Evolutionary conservation across 2,113 vertebrate genomes (phyloP).

Genomic region (Ciconia boyciana): DNA sequence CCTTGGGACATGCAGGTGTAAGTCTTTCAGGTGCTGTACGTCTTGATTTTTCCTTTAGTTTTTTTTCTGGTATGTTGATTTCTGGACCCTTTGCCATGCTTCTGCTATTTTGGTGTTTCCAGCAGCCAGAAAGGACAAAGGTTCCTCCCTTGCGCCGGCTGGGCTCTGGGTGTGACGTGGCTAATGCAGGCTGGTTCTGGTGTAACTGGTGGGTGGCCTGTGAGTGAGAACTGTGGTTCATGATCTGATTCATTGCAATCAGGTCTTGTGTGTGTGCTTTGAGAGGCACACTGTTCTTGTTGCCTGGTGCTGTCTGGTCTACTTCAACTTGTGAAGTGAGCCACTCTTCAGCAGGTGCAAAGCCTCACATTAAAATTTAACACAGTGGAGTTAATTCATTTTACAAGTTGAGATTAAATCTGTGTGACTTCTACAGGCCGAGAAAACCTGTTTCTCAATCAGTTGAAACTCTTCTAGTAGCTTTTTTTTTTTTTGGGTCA

Average conservation of each 20-base stretch:
- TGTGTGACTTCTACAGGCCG: accelerated
- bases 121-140: background rate
- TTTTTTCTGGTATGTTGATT: background rate
- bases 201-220: accelerated
- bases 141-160: accelerated
- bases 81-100: background rate
- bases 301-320: background rate
- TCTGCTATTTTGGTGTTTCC: background rate
- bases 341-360: background rate
- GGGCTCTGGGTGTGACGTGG: accelerated
- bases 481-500: background rate
- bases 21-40: background rate
- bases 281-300: background rate
- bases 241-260: background rate
- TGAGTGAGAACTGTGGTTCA: accelerated
- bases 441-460: background rate
- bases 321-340: background rate
- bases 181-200: accelerated
- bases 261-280: background rate
- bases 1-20: background rate
- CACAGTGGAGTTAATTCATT: background rate
- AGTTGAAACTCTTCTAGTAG: background rate
- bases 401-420: background rate
- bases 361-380: background rate
- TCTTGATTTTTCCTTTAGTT: background rate